phyloP scores from a whole-genome alignment of 2,113 vertebrate genomes.

The Cyprinodon variegatus region DNA sequence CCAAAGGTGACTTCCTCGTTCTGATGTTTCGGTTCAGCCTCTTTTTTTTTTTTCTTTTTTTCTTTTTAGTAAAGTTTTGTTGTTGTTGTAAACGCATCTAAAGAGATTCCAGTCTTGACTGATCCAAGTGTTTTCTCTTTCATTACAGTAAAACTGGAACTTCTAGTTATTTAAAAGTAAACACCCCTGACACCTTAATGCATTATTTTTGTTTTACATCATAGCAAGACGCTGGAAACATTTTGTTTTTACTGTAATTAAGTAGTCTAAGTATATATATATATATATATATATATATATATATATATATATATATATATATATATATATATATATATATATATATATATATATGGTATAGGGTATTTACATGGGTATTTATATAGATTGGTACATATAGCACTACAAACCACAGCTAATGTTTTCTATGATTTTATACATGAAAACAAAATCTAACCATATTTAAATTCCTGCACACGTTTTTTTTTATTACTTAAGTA shows the following conservation, averaged over 20 bases:
- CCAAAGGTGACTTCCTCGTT: conserved; percentile 72
- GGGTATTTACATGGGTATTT: too few relatives aligned
- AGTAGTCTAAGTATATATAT: not conserved
- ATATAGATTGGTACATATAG: too few relatives aligned
- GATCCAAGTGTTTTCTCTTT: not conserved
- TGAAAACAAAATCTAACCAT: too few relatives aligned
- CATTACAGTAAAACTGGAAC: not conserved
- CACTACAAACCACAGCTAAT: too few relatives aligned
- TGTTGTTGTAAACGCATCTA: not conserved
- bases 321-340: too few relatives aligned
- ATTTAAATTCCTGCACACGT: too few relatives aligned
- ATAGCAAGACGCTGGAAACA: not conserved
- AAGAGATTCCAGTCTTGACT: not conserved
- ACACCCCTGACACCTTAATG: not conserved
- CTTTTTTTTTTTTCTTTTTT: not conserved
- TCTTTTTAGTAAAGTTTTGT: not conserved
- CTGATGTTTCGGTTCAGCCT: conserved; percentile 39
- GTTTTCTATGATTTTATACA: too few relatives aligned
- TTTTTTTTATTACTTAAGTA: too few relatives aligned
- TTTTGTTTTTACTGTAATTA: not conserved
- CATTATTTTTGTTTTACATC: not conserved
- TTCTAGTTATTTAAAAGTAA: not conserved
- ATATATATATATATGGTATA: too few relatives aligned
- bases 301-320: too few relatives aligned
- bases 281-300: too few relatives aligned